A percentile compares a stretch with the other conserved stretches of the same genome.
Conservation (phyloP, 1,140 invertebrate species). For the Steinernema khuongi region DNA sequence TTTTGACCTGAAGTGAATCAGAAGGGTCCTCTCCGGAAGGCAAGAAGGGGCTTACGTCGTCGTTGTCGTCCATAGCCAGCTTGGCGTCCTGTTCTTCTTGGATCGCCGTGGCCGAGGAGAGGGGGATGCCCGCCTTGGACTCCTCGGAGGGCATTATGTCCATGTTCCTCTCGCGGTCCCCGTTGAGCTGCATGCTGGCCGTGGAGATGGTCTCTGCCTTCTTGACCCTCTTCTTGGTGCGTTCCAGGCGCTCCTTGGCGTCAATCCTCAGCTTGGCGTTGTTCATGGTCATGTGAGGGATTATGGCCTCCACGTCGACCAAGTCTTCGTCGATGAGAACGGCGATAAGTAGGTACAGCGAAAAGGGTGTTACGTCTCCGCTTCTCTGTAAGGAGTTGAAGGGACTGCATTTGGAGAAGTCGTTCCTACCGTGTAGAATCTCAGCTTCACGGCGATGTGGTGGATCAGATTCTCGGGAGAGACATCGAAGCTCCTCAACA, state of each 20-base stretch:
- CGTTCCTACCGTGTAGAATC: constrained; percentile 66
- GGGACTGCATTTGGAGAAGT: background rate
- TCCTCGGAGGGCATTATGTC: constrained; percentile 68
- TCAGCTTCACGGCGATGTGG: constrained; percentile 88
- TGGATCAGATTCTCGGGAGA: constrained; percentile 79
- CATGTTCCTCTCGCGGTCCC: constrained; percentile 69
- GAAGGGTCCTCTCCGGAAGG: constrained; percentile 26
- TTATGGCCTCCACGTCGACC: constrained; percentile 79
- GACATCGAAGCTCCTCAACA: constrained; percentile 78
- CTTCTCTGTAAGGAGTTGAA: constrained; percentile 45
- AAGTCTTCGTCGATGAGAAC: constrained; percentile 79
- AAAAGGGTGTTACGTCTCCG: constrained; percentile 68
- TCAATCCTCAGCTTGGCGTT: constrained; percentile 58
- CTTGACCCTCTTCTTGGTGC: constrained; percentile 78
- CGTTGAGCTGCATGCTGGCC: constrained; percentile 64
- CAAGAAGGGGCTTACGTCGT: constrained; percentile 21
- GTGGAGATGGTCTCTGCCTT: constrained; percentile 79
- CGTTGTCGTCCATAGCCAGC: background rate
- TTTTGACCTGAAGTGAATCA: constrained; percentile 64
- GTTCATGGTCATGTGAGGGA: constrained; percentile 67
- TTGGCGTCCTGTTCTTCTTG: constrained; percentile 21
- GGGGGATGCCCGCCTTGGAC: constrained; percentile 47
- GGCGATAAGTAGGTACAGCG: constrained; percentile 80
- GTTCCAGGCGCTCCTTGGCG: constrained; percentile 74
- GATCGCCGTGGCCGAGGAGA: constrained; percentile 17